Conservation (phyloP, 1,140 invertebrate species). For the Centruroides sculpturatus region DNA sequence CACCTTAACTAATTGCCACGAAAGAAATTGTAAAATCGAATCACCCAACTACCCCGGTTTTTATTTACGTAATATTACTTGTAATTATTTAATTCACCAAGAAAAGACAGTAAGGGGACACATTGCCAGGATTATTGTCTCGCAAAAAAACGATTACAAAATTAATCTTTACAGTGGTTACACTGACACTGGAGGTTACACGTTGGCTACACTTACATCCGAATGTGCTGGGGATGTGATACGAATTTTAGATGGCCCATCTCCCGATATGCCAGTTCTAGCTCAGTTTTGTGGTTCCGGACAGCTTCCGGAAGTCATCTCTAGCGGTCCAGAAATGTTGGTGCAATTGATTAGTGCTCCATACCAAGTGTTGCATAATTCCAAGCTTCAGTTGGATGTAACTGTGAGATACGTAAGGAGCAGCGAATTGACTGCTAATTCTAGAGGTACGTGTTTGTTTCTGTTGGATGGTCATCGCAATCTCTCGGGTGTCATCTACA, state of each 20-base stretch:
- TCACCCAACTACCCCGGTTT: slow-evolving; percentile 17
- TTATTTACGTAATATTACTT: slow-evolving; percentile 15
- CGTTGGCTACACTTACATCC: slow-evolving; percentile 46
- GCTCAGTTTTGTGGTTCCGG: slow-evolving; percentile 77
- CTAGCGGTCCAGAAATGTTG: slow-evolving; percentile 66
- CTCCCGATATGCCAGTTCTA: slow-evolving; percentile 69
- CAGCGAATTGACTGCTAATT: neutral
- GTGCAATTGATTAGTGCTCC: slow-evolving; percentile 78
- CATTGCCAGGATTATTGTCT: slow-evolving; percentile 13
- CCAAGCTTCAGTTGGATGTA: slow-evolving; percentile 56
- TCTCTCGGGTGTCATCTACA: slow-evolving; percentile 54
- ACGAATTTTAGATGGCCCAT: slow-evolving; percentile 76
- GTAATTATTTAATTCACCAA: slow-evolving; percentile 11
- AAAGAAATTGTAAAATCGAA: slow-evolving; percentile 10
- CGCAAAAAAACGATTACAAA: slow-evolving; percentile 16
- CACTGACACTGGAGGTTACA: slow-evolving; percentile 21
- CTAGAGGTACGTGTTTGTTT: slow-evolving; percentile 52
- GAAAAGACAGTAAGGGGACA: slow-evolving; percentile 4
- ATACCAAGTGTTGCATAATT: slow-evolving; percentile 64
- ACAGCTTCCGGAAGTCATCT: slow-evolving; percentile 56
- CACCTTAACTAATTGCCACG: slow-evolving; percentile 15
- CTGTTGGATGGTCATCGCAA: slow-evolving; percentile 59
- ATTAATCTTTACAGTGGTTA: slow-evolving; percentile 13
- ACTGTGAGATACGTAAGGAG: slow-evolving; percentile 42
- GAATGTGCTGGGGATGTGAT: slow-evolving; percentile 63